Evolutionary conservation across 2,888 invertebrate genomes (phyloP), one percentile per base, ranked within the genome.

Genomic region (Abrostola tripartita): DNA sequence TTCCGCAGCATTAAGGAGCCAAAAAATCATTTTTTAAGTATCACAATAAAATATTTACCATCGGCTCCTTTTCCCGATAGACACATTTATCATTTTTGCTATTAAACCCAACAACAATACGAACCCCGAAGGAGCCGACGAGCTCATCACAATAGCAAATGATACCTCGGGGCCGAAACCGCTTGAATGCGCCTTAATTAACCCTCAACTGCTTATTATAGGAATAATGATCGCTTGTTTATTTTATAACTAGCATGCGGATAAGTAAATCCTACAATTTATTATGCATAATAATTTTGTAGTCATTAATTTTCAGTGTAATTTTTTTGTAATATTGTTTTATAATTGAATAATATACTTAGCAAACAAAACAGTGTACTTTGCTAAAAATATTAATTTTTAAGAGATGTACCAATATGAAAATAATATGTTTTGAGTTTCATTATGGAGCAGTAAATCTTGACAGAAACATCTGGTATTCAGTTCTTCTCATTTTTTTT

Each of bases 31-130:
- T 80, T 78, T 75, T 75, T 71, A 76, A 76, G 66, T 79, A 77
- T 70, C 71, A 73, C 76, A 79, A 78, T 75, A 72, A 77, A 80
- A 63, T 75, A 76, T 75, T 52, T 63, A 61, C 70, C 74, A 56
- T 61, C 58, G 69, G 63, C 47, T 72, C 58, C 70, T 84, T 83
- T 81, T 91, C 91, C 90, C 91, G 73, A 84, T 83, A 85, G 91
- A 85, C 83, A 84, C 93, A 94, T 94, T 94, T 92, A 93, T 94
- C 94, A 94, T 94, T 93, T 94, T 91, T 87, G 92, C 92, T 91
- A 93, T 94, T 93, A 93, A 93, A 88, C 78, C 79, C 84, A 89
- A 85, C 89, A 91, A 92, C 91, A 93, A 92, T 91, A 87, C 87
- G 79, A 87, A 89, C 89, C 93, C 91, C 91, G 88, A 90, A 94